Evolutionary conservation across 2,113 vertebrate species (phyloP), one percentile per base, ranked within the genome.

Genomic region (Scytalopus superciliaris): DNA sequence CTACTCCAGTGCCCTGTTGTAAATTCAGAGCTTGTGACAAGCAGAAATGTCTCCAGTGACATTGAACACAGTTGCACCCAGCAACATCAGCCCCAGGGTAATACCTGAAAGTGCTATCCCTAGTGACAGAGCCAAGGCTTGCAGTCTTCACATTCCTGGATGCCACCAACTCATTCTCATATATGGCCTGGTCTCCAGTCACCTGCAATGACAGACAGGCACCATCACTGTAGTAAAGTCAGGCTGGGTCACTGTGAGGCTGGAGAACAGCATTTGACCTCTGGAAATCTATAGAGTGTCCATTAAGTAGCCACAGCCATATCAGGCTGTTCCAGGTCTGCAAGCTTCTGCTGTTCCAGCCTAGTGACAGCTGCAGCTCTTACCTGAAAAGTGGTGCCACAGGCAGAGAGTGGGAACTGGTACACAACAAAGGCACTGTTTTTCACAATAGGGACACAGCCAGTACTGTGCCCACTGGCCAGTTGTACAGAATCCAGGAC

Each of bases 61-160:
- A 4, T 2, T 24, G 14, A 45, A 22, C 30, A 28, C 24, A 69
- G 10, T 7, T 7, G 19, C 35, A 63, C 30, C 11, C 49, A 79
- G 27, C 44, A 93, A 23, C 5, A 47, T 11, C 23, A 90, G 37
- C 9, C 19, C 63, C 28, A 33, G 35, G 14, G 9, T 3, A 30
- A 83, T 96, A 98, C 97, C 97, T 97, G 96, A 98, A 97, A 81
- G 63, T 78, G 42, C 94, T 97, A 55, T 97, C 97, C 15, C 97
- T 94, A 22, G 93, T 97, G 63, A 98, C 70, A 9, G 96, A 96
- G 30, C 96, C 95, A 21, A 21, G 68, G 8, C 14, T 94, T 60
- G 89, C 89, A 8, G 67, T 76, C 50, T 72, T 87, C 67, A 96
- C 77, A 30, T 94, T 72, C 14, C 73, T 88, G 14, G 47, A 55